Percentiles rank a stretch among this genome's conserved stretches.
phyloP scores from a whole-genome alignment of 2,113 vertebrate species.

The Trichechus manatus region DNA sequence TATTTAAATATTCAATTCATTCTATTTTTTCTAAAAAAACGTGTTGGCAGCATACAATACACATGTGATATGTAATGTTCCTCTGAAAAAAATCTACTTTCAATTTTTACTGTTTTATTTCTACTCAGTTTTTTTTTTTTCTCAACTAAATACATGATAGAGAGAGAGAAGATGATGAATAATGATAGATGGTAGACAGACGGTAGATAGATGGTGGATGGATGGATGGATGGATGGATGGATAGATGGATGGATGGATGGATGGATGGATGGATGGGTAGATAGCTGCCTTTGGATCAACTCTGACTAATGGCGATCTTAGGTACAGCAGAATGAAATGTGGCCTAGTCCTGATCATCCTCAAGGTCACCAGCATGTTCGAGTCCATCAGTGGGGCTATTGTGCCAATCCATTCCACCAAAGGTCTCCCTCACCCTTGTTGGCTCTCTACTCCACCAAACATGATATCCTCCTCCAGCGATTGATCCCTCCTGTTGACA shows the following conservation, averaged over 20 bases:
- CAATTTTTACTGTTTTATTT: conserved; percentile 12
- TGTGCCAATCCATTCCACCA: background rate
- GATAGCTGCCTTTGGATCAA: background rate
- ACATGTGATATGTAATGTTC: background rate
- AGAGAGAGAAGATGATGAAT: too few relatives aligned
- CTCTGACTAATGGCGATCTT: background rate
- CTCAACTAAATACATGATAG: background rate
- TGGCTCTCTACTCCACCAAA: background rate
- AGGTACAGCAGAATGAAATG: background rate
- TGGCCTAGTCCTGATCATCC: background rate
- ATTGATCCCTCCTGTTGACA: background rate
- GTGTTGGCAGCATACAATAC: background rate
- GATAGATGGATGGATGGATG: too few relatives aligned
- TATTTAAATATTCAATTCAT: conserved; percentile 5
- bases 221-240: too few relatives aligned
- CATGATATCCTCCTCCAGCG: background rate
- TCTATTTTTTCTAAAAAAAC: background rate
- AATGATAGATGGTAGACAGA: too few relatives aligned
- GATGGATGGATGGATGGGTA: too few relatives aligned
- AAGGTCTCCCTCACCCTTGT: background rate
- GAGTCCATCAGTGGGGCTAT: background rate
- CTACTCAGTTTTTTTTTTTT: background rate
- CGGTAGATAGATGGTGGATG: too few relatives aligned
- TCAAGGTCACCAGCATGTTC: background rate
- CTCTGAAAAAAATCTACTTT: background rate